These are phyloP conservation scores for Creontiades dilutus DNA, from an alignment of 2,888 invertebrate species.

Conservation along the genomic window DNA sequence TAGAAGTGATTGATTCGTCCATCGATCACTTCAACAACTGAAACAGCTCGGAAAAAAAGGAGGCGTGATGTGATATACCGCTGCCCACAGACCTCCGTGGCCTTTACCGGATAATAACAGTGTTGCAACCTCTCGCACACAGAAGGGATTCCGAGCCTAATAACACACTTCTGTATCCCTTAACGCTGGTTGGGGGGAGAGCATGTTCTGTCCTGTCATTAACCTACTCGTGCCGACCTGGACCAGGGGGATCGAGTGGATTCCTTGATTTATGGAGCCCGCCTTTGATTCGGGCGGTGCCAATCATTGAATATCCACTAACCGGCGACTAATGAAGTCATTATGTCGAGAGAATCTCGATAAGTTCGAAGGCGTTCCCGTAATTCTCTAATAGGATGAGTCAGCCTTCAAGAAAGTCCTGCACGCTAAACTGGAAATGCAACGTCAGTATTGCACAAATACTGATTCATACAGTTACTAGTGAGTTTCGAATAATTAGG, in stretches of 20 bases:
- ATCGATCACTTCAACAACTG: not conserved
- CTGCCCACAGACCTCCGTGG: not conserved
- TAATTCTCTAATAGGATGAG: not conserved
- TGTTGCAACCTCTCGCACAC: slow-evolving; percentile 16
- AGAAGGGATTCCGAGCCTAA: slow-evolving; percentile 29
- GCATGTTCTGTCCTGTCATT: slow-evolving; percentile 25
- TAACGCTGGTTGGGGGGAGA: slow-evolving; percentile 2
- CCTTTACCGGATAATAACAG: slow-evolving; percentile 38
- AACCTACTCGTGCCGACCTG: slow-evolving; percentile 18
- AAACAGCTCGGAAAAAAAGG: not conserved
- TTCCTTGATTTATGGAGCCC: slow-evolving; percentile 3
- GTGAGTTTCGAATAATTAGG: no score
- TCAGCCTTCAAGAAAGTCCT: not conserved
- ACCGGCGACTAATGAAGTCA: slow-evolving; percentile 5
- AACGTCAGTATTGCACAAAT: no score
- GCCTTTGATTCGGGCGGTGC: slow-evolving; percentile 5
- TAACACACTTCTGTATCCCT: slow-evolving; percentile 36
- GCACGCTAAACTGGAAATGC: not conserved
- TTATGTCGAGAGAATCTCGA: not conserved
- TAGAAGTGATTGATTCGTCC: not conserved
- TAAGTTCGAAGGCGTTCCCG: not conserved
- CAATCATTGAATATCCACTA: slow-evolving; percentile 35
- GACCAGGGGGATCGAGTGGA: not conserved
- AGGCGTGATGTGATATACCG: slow-evolving; percentile 2
- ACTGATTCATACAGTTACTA: no score